Base-by-base conservation (phyloP, 2,888 invertebrate genomes). In the Parnassius apollo region DNA sequence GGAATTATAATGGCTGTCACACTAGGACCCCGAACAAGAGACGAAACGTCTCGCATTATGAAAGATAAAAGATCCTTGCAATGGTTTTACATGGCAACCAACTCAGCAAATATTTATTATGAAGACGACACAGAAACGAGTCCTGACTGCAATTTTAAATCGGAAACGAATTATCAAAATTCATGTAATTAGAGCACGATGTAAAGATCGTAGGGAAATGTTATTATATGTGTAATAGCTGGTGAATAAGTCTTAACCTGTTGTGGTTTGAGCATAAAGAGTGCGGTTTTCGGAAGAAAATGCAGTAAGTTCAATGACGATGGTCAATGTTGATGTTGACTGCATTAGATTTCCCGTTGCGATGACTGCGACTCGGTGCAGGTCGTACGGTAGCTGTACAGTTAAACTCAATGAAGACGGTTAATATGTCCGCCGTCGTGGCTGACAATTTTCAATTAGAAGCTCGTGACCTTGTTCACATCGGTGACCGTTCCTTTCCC, bases 1-100 rank as follows among this genome's bases (percentile, higher is more conserved):
- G 75, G 87, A 91, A 91, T 89, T 88, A 88, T 88, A 90, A 91
- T 90, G 86, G 85, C 85, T 88, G 89, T 88, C 87, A 85, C 85
- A 87, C 84, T 85, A 84, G 82, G 86, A 87, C 80, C 83, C 78
- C 81, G 83, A 88, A 90, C 88, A 89, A 91, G 80, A 86, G 84
- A 82, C 88, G 85, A 86, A 88, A 90, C 88, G 85, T 80, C 77
- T 81, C 83, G 81, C 86, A 85, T 91, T 91, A 86, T 73, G 78
- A 73, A 82, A 77, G 80, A 88, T 86, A 90, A 89, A 88, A 86
- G 86, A 81, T 81, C 80, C 79, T 83, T 77, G 82, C 73, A 78
- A 85, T 78, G 76, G 81, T 88, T 87, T 86, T 82, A 85, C 87
- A 83, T 86, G 80, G 86, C 85, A 87, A 89, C 89, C 73, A 85